A percentile compares a stretch with the other conserved stretches of the same genome.
phyloP scores from a whole-genome alignment of 2,113 vertebrate species.

The Heterochromis multidens region DNA sequence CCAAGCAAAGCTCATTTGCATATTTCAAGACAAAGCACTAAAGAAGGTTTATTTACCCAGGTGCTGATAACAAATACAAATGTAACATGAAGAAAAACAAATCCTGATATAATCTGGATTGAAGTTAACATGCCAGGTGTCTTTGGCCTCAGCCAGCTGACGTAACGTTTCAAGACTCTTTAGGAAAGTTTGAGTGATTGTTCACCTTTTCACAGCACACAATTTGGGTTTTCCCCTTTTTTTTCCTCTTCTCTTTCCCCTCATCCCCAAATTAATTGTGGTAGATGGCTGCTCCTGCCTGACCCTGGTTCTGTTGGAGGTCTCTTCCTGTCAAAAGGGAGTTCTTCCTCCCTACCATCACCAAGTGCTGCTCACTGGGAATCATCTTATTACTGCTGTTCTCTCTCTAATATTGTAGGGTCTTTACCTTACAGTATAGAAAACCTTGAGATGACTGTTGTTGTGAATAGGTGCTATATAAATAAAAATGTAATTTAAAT shows the following conservation, averaged over 20 bases:
- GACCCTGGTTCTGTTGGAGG: not conserved
- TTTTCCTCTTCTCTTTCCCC: not conserved
- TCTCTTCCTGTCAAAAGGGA: not conserved
- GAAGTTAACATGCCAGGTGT: not conserved
- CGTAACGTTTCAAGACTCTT: not conserved
- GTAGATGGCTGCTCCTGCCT: not conserved
- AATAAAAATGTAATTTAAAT: not conserved
- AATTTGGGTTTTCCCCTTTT: not conserved
- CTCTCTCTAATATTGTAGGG: not conserved
- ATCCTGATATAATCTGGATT: not conserved
- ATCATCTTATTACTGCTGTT: not conserved
- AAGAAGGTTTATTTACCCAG: not conserved
- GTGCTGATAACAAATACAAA: not conserved
- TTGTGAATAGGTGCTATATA: not conserved
- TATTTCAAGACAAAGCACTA: not conserved
- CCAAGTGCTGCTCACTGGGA: not conserved
- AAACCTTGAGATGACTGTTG: not conserved
- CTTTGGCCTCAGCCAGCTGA: not conserved
- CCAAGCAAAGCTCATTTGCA: constrained; percentile 9
- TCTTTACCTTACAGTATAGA: not conserved
- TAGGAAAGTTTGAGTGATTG: no score
- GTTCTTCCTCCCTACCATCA: not conserved
- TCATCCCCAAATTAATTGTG: not conserved
- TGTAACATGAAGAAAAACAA: not conserved
- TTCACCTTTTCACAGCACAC: not conserved